These are phyloP conservation scores for Osmerus eperlanus DNA, from an alignment of 2,113 vertebrate species.

Conservation along the genomic window DNA sequence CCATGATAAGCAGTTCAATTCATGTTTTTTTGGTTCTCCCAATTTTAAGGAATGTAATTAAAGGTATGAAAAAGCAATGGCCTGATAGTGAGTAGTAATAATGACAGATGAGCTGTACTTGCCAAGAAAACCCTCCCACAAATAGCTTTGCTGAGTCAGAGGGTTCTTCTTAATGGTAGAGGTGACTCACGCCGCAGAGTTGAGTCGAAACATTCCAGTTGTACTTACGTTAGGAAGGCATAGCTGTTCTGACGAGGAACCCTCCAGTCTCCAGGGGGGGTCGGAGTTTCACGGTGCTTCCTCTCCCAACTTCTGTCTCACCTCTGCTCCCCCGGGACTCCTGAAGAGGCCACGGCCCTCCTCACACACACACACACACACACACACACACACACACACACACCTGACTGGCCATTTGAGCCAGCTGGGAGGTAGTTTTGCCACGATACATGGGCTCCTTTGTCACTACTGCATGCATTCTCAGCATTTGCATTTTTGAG, in stretches of 20 bases:
- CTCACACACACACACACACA: constrained; percentile 2
- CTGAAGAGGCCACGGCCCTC: neutral
- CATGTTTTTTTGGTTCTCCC: constrained; percentile 46
- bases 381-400: constrained; percentile 14
- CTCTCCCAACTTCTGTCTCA: neutral
- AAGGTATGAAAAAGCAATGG: constrained; percentile 43
- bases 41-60: constrained; percentile 55
- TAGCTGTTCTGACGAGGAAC: neutral
- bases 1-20: constrained; percentile 53
- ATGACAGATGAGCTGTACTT: too few species aligned
- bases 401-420: neutral
- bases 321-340: too few species aligned
- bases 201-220: neutral
- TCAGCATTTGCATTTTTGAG: constrained; percentile 40
- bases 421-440: constrained; percentile 29
- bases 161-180: neutral
- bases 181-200: neutral
- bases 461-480: constrained; percentile 43
- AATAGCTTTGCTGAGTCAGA: neutral
- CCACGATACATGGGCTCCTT: constrained; percentile 41
- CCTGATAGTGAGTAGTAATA: too few species aligned
- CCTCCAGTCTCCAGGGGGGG: neutral
- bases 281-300: neutral
- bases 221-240: too few species aligned
- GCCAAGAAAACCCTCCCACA: too few species aligned